Evolutionary conservation across 2,113 vertebrate genomes (phyloP).

Genomic region (Oncorhynchus masou): DNA sequence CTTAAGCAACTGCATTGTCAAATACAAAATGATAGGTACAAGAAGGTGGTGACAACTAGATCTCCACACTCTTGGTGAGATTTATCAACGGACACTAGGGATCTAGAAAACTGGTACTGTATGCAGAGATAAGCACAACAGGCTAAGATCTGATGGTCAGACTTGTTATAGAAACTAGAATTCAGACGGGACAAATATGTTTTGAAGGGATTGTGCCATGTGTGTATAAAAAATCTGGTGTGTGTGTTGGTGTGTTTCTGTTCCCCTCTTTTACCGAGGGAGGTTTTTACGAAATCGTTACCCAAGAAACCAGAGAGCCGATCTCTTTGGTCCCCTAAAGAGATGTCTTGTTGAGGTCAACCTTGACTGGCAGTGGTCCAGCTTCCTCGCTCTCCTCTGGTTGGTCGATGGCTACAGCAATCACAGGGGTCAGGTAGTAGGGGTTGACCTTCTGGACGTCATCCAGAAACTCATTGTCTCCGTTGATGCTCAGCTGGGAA

Average conservation of each 20-base stretch:
- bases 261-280: conserved; percentile 25
- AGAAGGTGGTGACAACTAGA: background rate
- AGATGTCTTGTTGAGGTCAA: conserved; percentile 84
- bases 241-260: conserved; percentile 15
- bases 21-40: background rate
- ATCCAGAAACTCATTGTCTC: conserved; percentile 87
- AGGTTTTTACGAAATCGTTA: conserved; percentile 34
- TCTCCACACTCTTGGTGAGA: conserved; percentile 10
- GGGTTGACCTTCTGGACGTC: conserved; percentile 74
- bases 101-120: conserved; percentile 28
- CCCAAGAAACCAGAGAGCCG: conserved; percentile 26
- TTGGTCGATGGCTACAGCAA: conserved; percentile 76
- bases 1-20: conserved; percentile 18
- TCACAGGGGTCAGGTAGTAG: conserved; percentile 78
- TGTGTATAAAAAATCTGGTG: conserved; percentile 46
- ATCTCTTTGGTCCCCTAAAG: conserved; percentile 64
- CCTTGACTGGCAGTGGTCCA: conserved; percentile 85
- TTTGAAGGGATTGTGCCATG: conserved; percentile 57
- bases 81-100: conserved; percentile 11
- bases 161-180: conserved; percentile 35
- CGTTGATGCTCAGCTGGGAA: conserved; percentile 85
- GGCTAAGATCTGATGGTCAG: conserved; percentile 21
- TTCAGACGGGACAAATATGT: conserved; percentile 22
- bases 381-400: conserved; percentile 71
- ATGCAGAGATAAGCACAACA: conserved; percentile 41